Evolutionary conservation across 2,113 vertebrate species (phyloP), one percentile per base, ranked within the genome.

Genomic region (Tinamus guttatus): DNA sequence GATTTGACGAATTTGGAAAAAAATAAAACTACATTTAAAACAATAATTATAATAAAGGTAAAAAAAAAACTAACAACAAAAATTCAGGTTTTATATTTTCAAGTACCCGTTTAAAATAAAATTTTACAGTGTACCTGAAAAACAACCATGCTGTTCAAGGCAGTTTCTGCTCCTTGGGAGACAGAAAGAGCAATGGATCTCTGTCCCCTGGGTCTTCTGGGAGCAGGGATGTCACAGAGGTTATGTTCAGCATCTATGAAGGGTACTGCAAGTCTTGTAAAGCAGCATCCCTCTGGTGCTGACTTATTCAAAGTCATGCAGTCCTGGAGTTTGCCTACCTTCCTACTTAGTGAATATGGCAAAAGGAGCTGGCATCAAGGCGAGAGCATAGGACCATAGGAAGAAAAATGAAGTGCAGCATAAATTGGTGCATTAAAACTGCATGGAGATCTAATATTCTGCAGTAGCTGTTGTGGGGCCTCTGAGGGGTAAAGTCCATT

Each of bases 131-230:
- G 14, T 78, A 83, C 60, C 49, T 91, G 79, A 56, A 89, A 36
- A 87, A 65, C 21, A 83, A 20, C 36, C 38, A 28, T 38, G 12
- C n/a, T 58, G 43, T 87, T 60, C n/a, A 51, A 76, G 27, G 30
- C 14, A 2, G 78, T 82, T 34, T 76, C 59, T 95, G 54, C 36
- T 94, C 67, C 68, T 67, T 80, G 75, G 34, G 79, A 93, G 71
- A 85, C 71, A 94, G 91, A 91, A 94, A 71, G 87, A 90, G 79
- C 89, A 93, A 92, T 73, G 81, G 71, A 67, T 85, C 47, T 90
- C 63, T 58, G 41, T 91, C 81, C 77, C 89, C 54, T 79, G 91
- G 54, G 90, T 82, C 43, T 93, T 83, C 68, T 30, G 63, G 69
- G 67, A 85, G 83, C 69, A 73, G 40, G 69, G 88, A 86, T 85